phyloP scores from a whole-genome alignment of 2,797 vertebrate species.

The Cottoperca gobio region DNA sequence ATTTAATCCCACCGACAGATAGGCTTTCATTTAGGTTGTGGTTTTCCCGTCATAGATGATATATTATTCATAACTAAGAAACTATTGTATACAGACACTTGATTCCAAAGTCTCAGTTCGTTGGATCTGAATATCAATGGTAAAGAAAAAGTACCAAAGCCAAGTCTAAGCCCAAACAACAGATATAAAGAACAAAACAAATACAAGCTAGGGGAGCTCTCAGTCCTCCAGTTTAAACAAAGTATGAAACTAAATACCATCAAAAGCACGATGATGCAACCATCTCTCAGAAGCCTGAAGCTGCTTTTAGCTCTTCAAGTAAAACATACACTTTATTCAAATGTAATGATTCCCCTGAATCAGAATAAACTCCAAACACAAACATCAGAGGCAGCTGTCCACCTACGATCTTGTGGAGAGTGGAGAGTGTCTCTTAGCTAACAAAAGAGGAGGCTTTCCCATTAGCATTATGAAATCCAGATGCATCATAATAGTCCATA shows the following conservation, averaged over 20 bases:
- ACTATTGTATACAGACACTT: neutral
- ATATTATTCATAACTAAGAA: neutral
- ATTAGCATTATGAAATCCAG: slow-evolving; percentile 13
- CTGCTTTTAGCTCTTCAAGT: neutral
- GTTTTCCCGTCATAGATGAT: slow-evolving; percentile 12
- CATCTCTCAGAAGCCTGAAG: neutral
- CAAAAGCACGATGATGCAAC: neutral
- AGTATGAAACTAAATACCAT: slow-evolving; percentile 3
- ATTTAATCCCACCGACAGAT: slow-evolving; percentile 15
- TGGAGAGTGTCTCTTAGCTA: slow-evolving; percentile 1
- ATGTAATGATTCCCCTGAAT: neutral
- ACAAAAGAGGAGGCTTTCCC: slow-evolving; percentile 30
- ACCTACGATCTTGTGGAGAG: neutral
- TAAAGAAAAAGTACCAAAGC: neutral
- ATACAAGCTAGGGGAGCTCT: neutral
- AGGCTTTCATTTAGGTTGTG: slow-evolving; percentile 10
- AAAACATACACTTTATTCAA: neutral
- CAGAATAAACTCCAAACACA: neutral
- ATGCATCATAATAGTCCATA: slow-evolving; percentile 5
- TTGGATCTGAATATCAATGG: neutral
- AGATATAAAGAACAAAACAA: neutral
- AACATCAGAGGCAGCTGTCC: neutral
- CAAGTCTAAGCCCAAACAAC: neutral
- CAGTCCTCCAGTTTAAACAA: neutral
- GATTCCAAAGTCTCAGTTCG: neutral